phyloP scores from a whole-genome alignment of 2,888 invertebrate species.

The Tethea ocularis region DNA sequence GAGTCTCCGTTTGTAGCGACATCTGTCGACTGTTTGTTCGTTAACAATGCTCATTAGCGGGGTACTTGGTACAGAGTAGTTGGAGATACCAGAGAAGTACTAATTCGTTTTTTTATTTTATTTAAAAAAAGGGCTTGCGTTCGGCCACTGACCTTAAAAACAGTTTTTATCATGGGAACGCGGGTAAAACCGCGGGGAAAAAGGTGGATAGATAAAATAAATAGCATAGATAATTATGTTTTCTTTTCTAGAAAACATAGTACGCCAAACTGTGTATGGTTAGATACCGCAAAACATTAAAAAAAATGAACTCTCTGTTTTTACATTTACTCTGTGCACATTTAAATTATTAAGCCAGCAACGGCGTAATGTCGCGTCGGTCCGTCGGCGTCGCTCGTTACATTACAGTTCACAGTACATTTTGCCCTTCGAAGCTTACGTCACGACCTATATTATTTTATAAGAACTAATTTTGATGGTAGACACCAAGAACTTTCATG shows the following conservation, averaged over 20 bases:
- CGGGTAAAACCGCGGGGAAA: no score
- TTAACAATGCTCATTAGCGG: conserved; percentile 53
- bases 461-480: not conserved
- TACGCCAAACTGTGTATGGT: no score
- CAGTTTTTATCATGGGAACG: no score
- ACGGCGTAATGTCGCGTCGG: conserved; percentile 13
- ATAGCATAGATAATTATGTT: no score
- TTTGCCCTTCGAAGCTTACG: not conserved
- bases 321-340: conserved; percentile 17
- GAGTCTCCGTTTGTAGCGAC: conserved; percentile 35
- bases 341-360: conserved; percentile 20
- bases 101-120: no score
- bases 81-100: conserved; percentile 6
- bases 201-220: no score
- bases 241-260: no score
- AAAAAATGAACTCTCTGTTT: conserved; percentile 16
- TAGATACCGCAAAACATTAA: not conserved
- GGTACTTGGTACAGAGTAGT: conserved; percentile 22
- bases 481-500: not conserved
- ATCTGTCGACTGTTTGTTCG: conserved; percentile 44
- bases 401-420: conserved; percentile 7
- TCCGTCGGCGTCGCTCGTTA: conserved; percentile 24
- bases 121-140: no score
- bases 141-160: no score
- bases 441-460: not conserved